Evolutionary conservation across 2,888 invertebrate species (phyloP), one percentile per base, ranked within the genome.

Genomic region (Spodoptera exigua): DNA sequence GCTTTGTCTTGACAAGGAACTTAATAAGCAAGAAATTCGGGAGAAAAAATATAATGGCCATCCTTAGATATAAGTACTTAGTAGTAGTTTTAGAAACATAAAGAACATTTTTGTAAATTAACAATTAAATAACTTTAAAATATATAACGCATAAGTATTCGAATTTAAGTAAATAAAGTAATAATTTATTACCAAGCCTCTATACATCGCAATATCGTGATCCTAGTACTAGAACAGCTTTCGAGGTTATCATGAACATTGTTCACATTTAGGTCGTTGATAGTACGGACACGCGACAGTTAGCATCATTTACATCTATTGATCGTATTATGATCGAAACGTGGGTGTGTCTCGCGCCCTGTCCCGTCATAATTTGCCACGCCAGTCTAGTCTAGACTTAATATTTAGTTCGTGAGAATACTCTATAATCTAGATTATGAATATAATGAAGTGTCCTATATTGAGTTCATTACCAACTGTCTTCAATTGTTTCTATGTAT

Each of bases 271-370:
- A 64, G 68, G 74, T 71, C 67, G 65, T 56, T 58, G 59, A 63
- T 72, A 66, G 59, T 61, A 67, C 58, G 58, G 61, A 27, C 72
- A 68, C 48, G 59, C 70, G 54, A 75, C 69, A 63, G 63, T 70
- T 76, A 76, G 59, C 70, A 51, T 74, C 69, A 64, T 65, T 70
- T 76, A 76, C 76, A 70, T 74, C 46, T 60, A 68, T 76, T 56
- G 65, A 76, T 76, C 57, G 43, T 66, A 81, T 79, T 78, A 64
- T 66, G 45, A 55, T 59, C 45, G 67, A 63, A 72, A 67, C 67
- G 58, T 57, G 76, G 79, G 80, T 76, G 83, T 74, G 81, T 79
- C 77, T 65, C 71, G 48, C 76, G 72, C 43, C 77, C 71, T 78
- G 80, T 53, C 55, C 60, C 52, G 67, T 52, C 61, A 67, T 71